Evolutionary conservation across 2,113 vertebrate species (phyloP), one percentile per base, ranked within the genome.

Genomic region (Rhinoderma darwinii): DNA sequence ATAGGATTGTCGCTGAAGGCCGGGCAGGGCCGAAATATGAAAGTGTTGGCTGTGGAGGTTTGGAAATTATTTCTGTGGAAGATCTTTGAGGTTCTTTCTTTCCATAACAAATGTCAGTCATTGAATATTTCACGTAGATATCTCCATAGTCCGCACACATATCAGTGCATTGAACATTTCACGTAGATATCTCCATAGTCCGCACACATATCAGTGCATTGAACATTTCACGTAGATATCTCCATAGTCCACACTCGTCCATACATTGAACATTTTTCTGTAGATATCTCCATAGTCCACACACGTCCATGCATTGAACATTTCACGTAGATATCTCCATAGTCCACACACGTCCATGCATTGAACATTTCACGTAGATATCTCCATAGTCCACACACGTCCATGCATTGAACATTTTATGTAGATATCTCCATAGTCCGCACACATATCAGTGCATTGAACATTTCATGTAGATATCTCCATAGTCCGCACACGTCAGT

Each of bases 1-100:
- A 82, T 82, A 25, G 79, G 37, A 63, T 66, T 44, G 8, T 44
- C 20, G 79, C 56, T 44, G 56, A 37, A 66, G 56, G 79, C 51
- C 8, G 37, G 25, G n/a, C 17, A 70, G 43, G 63, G 25, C 9
- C 39, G 56, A 66, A 5, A n/a, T 66, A 30, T 66, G 63, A 39
- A 81, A 43, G 37, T 66, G 25, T 10, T 61, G 79, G 39, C 39
- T n/a, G 22, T 44, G 39, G 56, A 44, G 56, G 56, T 39, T 44
- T 44, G n/a, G 61, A 43, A 66, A 82, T 80, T 18, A 37, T 79
- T 79, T 51, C 11, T 14, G n/a, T 1, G 15, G 59, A 27, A 5
- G 37, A 30, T 61, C 22, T 61, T 41, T 37, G 22, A 41, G 54
- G 3, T 43, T 63, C 35, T 80, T 43, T 43, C 15, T 43, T 63